Conservation (phyloP, 2,888 invertebrate genomes). For the Bimastos eiseni region DNA sequence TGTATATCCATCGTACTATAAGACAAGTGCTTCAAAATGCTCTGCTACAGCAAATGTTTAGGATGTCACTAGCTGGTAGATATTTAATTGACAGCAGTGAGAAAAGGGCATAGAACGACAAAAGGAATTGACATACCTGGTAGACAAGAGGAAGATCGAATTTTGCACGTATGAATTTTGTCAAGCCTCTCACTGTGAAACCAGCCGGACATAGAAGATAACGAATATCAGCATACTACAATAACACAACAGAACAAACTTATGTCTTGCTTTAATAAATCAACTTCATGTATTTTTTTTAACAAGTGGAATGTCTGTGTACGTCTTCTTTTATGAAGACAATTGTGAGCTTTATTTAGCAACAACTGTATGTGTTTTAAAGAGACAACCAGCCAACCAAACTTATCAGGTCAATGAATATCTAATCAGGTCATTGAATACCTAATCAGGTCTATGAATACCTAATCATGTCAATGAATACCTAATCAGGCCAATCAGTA, state of each 20-base stretch:
- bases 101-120: not conserved
- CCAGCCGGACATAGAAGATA: constrained; percentile 1
- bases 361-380: no score
- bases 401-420: no score
- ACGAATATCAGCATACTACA: not conserved
- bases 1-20: not conserved
- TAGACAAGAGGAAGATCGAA: not conserved
- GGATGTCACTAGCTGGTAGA: not conserved
- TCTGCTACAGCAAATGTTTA: not conserved
- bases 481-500: no score
- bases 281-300: no score
- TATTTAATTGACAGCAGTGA: not conserved
- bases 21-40: not conserved
- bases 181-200: constrained; percentile 20
- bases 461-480: no score
- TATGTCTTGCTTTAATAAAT: no score
- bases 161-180: constrained; percentile 7
- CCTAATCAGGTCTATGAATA: no score
- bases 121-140: not conserved
- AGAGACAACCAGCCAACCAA: no score
- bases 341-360: no score
- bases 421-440: no score
- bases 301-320: no score
- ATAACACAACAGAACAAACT: not conserved
- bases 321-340: no score